Evolutionary conservation across 2,888 invertebrate genomes (phyloP), one percentile per base, ranked within the genome.

Genomic region (Andrena bicolor): DNA sequence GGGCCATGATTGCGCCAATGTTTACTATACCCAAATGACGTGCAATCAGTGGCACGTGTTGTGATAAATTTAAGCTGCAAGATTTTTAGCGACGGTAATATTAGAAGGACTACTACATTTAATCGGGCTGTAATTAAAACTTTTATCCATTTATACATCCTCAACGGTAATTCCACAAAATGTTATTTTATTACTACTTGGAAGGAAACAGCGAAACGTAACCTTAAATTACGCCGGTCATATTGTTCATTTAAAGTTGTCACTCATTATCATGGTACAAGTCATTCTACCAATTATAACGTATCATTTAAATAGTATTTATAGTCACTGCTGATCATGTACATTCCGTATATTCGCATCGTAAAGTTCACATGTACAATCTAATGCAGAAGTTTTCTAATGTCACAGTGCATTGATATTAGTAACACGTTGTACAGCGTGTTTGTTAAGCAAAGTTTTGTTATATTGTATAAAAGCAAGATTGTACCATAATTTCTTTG

Each of bases 181-280:
- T 74, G 28, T 28, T 53, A 35, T 51, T 41, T 20, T 35, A 51
- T 20, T 3, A 28, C 5, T 28, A 7, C 10, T 32, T 56, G 20
- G 10, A 6, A 32, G 8, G 8, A n/a, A n/a, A 23, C 2, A 26
- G 16, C 41, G 0, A 16, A 41, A 61, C 8, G 8, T 81, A 81
- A 81, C 81, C 81, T 76, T 10, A 32, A 70, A 66, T 51, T 35
- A 53, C 1, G 13, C 60, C 65, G 70, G 49, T 70, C 28, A 16
- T n/a, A 8, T 13, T 53, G 2, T 71, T 61, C 35, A 32, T 20
- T 68, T 64, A 28, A 28, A 23, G 1, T 51, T 16, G 10, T 68
- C n/a, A 20, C 41, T 61, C 28, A 23, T 41, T 61, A 63, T 41
- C 23, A 16, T 16, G 6, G 1, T 7, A 61, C 7, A 10, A 23